Base-by-base conservation (phyloP, 2,797 vertebrate genomes). In the Enteromius viviparus region DNA sequence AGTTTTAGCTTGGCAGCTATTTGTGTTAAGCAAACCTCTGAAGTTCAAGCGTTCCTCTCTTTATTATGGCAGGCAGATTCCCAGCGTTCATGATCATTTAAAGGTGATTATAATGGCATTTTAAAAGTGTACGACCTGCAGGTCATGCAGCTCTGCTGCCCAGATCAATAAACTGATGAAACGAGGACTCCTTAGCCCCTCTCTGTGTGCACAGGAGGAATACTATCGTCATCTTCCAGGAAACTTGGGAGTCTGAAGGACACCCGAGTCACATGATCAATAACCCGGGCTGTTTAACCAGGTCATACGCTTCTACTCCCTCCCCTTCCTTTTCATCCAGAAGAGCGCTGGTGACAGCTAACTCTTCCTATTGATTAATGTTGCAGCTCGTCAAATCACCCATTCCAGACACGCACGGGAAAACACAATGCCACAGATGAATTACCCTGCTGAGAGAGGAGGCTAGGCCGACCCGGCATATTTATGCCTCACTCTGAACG, bases 291-390 rank as follows among this genome's bases (percentile, higher is more conserved):
- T 87, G 79, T 88, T 87, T 87, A 86, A 90, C 86, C 86, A 72
- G 29, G 76, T 87, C 81, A 90, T 78, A 58, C 62, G 79, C 86
- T 80, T 82, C 77, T 68, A 83, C 80, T 85, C 66, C 68, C 76
- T 84, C 85, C 78, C 47, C 37, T 82, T 84, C 77, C 81, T 62
- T 85, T 87, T 88, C 84, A 72, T 88, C 65, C 62, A 84, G 74
- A 78, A 87, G 76, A 90, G 68, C 12, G 0, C 6, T 2, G 42
- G 58, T 87, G 88, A 91, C 87, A 69, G 79, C 83, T 88, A 88
- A 89, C 86, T 85, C 84, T 86, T 79, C 81, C 7, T 85, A 83
- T 91, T 90, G 92, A 92, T 92, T 86, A 87, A 89, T 81, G 83
- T 65, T 78, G 77, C 51, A 78, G 79, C 89, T 76, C 76, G 77